These are phyloP conservation scores for Erebia epiphron DNA, from an alignment of 2,888 invertebrate genomes.

Conservation along the genomic window DNA sequence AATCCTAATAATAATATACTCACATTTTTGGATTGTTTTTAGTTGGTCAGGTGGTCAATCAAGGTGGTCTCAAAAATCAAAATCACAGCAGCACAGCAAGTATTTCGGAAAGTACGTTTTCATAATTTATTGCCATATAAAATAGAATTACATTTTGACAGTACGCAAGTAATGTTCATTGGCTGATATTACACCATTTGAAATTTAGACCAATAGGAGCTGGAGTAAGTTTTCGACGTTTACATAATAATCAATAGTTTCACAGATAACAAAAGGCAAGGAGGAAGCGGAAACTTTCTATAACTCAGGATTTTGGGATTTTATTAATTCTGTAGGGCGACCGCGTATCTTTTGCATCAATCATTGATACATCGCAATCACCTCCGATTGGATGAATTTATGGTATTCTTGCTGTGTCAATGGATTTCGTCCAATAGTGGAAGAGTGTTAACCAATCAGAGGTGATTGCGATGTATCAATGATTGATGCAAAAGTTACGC, in stretches of 20 bases:
- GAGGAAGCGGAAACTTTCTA: too few species aligned
- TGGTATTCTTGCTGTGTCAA: too few species aligned
- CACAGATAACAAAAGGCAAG: neutral
- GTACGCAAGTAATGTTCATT: slow-evolving; percentile 3
- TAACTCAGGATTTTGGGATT: too few species aligned
- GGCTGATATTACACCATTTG: neutral
- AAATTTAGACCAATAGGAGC: slow-evolving; percentile 4
- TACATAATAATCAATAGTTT: neutral
- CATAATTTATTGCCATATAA: neutral
- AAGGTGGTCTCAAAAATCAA: slow-evolving; percentile 26
- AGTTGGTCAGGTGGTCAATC: slow-evolving; percentile 15
- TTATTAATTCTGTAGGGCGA: too few species aligned
- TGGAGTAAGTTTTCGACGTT: neutral
- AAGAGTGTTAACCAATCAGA: too few species aligned
- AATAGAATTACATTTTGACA: slow-evolving; percentile 1
- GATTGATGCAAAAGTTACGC: too few species aligned
- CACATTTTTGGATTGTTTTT: slow-evolving; percentile 27
- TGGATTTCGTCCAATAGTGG: too few species aligned
- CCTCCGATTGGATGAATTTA: too few species aligned
- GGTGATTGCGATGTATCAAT: too few species aligned
- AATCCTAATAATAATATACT: slow-evolving; percentile 26
- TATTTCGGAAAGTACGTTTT: slow-evolving; percentile 30
- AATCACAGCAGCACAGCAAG: slow-evolving; percentile 38
- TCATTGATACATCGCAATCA: too few species aligned
- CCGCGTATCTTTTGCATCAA: too few species aligned